A percentile compares a stretch with the other conserved stretches of the same genome.
phyloP scores from a whole-genome alignment of 2,797 vertebrate genomes.

The Spinus pinus region DNA sequence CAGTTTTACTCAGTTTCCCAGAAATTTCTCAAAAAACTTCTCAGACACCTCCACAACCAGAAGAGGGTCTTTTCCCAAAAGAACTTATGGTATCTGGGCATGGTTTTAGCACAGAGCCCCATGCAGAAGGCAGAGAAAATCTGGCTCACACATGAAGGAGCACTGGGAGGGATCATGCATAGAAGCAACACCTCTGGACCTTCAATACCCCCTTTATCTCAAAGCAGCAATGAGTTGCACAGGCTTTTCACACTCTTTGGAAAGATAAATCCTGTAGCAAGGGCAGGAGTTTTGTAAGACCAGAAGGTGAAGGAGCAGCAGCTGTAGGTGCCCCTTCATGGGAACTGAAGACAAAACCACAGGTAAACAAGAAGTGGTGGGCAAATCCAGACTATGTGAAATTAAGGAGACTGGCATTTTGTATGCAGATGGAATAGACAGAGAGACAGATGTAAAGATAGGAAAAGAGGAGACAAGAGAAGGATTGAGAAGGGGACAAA shows the following conservation, averaged over 20 bases:
- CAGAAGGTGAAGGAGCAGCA: neutral
- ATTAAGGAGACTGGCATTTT: neutral
- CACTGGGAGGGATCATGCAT: neutral
- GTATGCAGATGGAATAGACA: neutral
- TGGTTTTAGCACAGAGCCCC: neutral
- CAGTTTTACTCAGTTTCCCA: neutral
- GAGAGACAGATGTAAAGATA: neutral
- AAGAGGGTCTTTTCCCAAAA: neutral
- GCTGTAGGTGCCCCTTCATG: rapidly evolving
- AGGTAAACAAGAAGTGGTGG: neutral
- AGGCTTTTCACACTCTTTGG: neutral
- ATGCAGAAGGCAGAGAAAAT: neutral
- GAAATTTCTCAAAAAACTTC: neutral
- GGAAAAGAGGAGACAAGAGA: neutral
- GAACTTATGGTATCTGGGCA: rapidly evolving
- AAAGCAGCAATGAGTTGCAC: neutral
- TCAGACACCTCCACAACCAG: neutral
- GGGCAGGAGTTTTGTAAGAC: neutral
- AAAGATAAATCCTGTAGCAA: neutral
- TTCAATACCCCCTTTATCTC: neutral
- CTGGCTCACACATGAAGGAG: neutral
- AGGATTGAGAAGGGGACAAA: neutral
- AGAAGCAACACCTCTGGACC: neutral
- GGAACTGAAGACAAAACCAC: neutral
- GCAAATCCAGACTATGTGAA: neutral